These are phyloP conservation scores for Ianthella basta DNA, from an alignment of 37 sponge, comb jelly and placozoan species.

Conservation along the genomic window DNA sequence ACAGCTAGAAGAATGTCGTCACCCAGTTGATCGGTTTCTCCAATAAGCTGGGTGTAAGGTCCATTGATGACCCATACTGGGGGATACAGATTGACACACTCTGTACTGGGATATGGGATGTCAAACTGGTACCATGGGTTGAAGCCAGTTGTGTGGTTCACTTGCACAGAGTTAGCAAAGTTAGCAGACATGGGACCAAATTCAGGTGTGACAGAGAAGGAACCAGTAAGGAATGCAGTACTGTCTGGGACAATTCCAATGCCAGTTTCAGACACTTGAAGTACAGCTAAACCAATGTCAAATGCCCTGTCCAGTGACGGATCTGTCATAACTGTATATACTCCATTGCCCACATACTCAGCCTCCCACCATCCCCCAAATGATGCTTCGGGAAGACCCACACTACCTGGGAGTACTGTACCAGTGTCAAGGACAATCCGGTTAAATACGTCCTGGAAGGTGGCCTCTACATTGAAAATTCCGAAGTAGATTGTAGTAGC, in stretches of 20 bases:
- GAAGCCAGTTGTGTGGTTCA: slow-evolving; percentile 26
- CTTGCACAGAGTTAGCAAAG: background rate
- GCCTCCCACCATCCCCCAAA: slow-evolving; percentile 77
- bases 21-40: background rate
- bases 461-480: slow-evolving; percentile 38
- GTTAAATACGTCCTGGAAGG: slow-evolving; percentile 55
- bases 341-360: slow-evolving; percentile 51
- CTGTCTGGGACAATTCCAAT: background rate
- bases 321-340: slow-evolving; percentile 39
- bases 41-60: slow-evolving; percentile 1
- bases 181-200: slow-evolving; percentile 5
- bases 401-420: background rate
- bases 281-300: slow-evolving; percentile 53
- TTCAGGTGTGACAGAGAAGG: background rate
- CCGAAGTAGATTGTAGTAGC: slow-evolving; percentile 52
- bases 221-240: slow-evolving; percentile 40
- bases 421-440: slow-evolving; percentile 53
- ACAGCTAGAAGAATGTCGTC: slow-evolving; percentile 18
- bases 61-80: slow-evolving; percentile 38
- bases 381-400: slow-evolving; percentile 20
- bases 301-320: slow-evolving; percentile 38
- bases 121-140: slow-evolving; percentile 51
- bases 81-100: slow-evolving; percentile 59
- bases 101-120: slow-evolving; percentile 45
- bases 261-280: slow-evolving; percentile 27